Evolutionary conservation across 2,797 vertebrate species (phyloP), one percentile per base, ranked within the genome.

Genomic region (Emydoidea blandingii): DNA sequence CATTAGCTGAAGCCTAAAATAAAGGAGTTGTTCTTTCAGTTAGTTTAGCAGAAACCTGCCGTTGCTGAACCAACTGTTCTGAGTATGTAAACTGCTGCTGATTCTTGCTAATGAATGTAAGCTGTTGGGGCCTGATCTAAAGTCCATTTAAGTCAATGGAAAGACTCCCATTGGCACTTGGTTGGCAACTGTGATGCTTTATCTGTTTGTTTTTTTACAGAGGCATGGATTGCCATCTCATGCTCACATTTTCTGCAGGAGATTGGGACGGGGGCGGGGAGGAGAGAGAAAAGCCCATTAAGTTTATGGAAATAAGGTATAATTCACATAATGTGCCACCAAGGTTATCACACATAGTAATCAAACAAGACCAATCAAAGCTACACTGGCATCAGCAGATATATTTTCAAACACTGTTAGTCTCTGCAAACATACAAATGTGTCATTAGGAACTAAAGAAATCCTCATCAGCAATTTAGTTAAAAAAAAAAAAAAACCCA

Each of bases 371-470:
- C 41, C 80, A 89, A 89, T 95, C 85, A 95, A 96, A 96, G 34
- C 88, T 82, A 47, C 31, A 92, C 47, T 83, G 89, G 83, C 87
- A 94, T 87, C 86, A 96, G 88, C 96, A 96, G 94, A 95, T 96
- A 95, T 93, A 89, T 96, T 92, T 96, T 96, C 87, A 92, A 92
- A 93, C 74, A 93, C 72, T 95, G 93, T 89, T 91, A 94, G 87
- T 37, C 47, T 96, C 80, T 89, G 86, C 94, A 97, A 93, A 89
- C 78, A 78, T 76, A 93, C 44, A 97, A 97, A 97, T 92, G 86
- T 93, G 81, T 88, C 65, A 96, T 97, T 96, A 96, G 89, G 92
- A 96, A 56, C 68, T 88, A 96, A 95, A 96, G 88, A 96, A 95
- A 90, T 90, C 88, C 68, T 96, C 80, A 87, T 97, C 91, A 96